These are phyloP conservation scores for Hoplostethus atlanticus DNA, from an alignment of 2,797 vertebrate species.

Conservation along the genomic window DNA sequence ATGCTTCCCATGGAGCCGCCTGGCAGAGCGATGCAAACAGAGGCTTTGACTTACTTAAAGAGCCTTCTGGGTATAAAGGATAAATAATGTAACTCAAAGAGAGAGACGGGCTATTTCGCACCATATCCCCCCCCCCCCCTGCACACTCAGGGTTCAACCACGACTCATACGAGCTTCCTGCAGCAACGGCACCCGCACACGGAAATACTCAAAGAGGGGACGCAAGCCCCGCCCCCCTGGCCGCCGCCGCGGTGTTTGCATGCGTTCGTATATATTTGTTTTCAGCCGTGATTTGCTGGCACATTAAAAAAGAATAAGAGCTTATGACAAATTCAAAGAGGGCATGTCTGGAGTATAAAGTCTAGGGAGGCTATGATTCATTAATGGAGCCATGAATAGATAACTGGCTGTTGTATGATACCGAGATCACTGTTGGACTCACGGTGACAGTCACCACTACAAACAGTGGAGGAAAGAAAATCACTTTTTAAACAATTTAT, in stretches of 20 bases:
- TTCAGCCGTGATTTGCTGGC: conserved; percentile 64
- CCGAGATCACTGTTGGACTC: conserved; percentile 69
- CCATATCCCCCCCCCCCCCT: conserved; percentile 22
- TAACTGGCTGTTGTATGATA: conserved; percentile 77
- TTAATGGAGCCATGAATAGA: conserved; percentile 82
- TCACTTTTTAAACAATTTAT: conserved; percentile 68
- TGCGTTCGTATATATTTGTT: conserved; percentile 64
- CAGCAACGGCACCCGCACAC: background rate
- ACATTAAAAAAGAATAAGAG: conserved; percentile 76
- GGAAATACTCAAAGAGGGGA: background rate
- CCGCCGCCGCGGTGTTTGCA: conserved; percentile 32
- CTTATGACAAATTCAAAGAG: conserved; percentile 81
- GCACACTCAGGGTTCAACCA: conserved; percentile 20
- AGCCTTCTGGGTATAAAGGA: conserved; percentile 74
- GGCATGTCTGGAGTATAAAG: conserved; percentile 78
- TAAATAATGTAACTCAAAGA: conserved; percentile 73
- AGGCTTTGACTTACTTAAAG: conserved; percentile 71
- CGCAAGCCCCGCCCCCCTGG: background rate
- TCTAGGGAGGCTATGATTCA: conserved; percentile 81
- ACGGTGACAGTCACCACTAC: conserved; percentile 61
- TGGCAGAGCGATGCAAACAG: conserved; percentile 65
- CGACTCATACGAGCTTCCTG: background rate
- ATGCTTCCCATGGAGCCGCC: conserved; percentile 52
- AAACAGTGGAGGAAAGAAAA: conserved; percentile 56
- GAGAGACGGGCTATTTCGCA: conserved; percentile 49